Percentiles rank a stretch among this genome's conserved stretches.
Conservation (phyloP, 2,888 invertebrate genomes). For the Drosophila anceps region DNA sequence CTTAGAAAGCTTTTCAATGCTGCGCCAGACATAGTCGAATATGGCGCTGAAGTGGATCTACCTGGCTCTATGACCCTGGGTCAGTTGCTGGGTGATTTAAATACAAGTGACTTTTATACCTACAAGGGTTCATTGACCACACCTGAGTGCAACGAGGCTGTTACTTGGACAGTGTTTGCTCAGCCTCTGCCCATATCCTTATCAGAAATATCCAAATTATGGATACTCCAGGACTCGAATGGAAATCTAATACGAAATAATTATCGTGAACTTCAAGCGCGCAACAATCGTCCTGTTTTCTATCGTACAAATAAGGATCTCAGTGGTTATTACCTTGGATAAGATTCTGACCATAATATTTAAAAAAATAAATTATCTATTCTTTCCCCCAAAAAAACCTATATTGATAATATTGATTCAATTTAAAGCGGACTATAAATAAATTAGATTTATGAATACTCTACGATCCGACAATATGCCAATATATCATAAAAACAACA, state of each 20-base stretch:
- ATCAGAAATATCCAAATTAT: constrained; percentile 62
- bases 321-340: constrained; percentile 8
- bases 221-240: constrained; percentile 61
- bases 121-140: constrained; percentile 90
- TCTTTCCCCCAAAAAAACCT: background rate
- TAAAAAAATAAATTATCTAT: constrained; percentile 1
- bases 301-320: constrained; percentile 40
- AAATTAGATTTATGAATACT: background rate
- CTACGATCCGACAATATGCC: background rate
- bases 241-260: constrained; percentile 64
- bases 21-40: constrained; percentile 55
- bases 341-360: background rate
- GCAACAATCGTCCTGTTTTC: constrained; percentile 52
- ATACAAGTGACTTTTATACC: constrained; percentile 74
- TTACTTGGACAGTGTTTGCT: constrained; percentile 89
- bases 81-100: constrained; percentile 76
- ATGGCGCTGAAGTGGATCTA: constrained; percentile 49
- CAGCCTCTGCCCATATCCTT: constrained; percentile 86
- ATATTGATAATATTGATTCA: background rate
- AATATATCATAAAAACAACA: background rate
- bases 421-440: background rate
- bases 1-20: constrained; percentile 64
- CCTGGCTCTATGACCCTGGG: constrained; percentile 64
- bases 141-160: constrained; percentile 89
- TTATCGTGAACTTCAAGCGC: constrained; percentile 63